Evolutionary conservation across 2,113 vertebrate species (phyloP).

Genomic region (Addax nasomaculatus): DNA sequence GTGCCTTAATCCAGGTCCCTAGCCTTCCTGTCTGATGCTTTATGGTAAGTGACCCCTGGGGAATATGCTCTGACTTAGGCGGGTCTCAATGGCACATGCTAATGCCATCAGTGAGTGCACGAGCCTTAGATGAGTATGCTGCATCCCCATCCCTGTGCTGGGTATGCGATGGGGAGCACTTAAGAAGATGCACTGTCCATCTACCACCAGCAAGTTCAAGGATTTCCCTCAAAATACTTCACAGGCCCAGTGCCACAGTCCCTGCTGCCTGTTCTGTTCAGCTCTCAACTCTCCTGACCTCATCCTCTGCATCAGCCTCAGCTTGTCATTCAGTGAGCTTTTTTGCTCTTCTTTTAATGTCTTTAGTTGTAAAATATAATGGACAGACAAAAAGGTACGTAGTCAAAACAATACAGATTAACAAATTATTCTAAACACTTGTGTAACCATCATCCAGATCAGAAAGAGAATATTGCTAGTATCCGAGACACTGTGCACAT

Average conservation of each 20-base stretch:
- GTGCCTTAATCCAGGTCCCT: not conserved
- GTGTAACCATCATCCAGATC: not conserved
- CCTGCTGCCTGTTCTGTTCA: not conserved
- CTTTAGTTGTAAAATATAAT: conserved; percentile 27
- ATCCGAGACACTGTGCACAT: not conserved
- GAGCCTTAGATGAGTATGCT: not conserved
- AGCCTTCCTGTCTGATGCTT: not conserved
- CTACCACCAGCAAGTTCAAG: not conserved
- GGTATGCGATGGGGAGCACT: not conserved
- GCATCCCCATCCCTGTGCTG: not conserved
- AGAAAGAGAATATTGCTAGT: not conserved
- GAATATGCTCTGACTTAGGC: not conserved
- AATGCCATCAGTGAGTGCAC: not conserved
- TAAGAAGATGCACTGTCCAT: not conserved
- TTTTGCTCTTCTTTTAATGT: not conserved
- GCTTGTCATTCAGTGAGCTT: not conserved
- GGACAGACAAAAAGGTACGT: not conserved
- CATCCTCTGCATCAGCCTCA: not conserved
- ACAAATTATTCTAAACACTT: not conserved
- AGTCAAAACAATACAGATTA: not conserved
- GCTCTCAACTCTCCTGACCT: not conserved
- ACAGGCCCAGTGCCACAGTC: not conserved
- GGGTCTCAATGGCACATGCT: not conserved
- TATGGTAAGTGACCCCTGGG: not conserved
- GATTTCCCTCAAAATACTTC: not conserved